These are phyloP conservation scores for Myathropa florea DNA, from an alignment of 2,888 invertebrate genomes.

Conservation along the genomic window DNA sequence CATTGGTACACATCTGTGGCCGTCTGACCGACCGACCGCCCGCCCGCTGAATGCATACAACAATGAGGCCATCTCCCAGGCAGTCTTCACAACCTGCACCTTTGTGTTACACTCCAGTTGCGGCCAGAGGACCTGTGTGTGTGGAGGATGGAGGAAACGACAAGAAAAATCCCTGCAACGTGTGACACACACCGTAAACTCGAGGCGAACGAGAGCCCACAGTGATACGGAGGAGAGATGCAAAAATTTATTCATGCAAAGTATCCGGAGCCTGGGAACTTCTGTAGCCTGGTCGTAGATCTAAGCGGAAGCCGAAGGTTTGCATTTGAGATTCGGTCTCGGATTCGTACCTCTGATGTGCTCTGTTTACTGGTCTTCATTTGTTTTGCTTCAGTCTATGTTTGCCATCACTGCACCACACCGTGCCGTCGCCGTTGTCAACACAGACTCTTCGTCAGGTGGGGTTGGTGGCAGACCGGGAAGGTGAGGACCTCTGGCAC, in stretches of 20 bases:
- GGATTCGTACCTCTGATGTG: conserved; percentile 15
- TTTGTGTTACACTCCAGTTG: conserved; percentile 7
- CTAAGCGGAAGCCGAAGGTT: conserved; percentile 53
- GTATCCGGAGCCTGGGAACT: conserved; percentile 61
- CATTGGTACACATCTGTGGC: conserved; percentile 27
- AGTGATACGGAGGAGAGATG: conserved; percentile 25
- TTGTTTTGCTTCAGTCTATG: conserved; percentile 36
- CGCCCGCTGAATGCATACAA: conserved; percentile 33
- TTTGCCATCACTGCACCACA: conserved; percentile 25
- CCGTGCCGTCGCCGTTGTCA: neutral
- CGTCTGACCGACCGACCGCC: neutral
- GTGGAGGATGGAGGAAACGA: neutral
- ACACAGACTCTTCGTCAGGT: neutral
- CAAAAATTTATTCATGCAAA: conserved; percentile 65
- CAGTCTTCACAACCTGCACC: conserved; percentile 37
- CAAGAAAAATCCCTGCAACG: conserved; percentile 46
- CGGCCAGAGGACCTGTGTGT: neutral
- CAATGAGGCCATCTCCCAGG: conserved; percentile 59
- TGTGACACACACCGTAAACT: conserved; percentile 46
- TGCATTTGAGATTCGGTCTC: conserved; percentile 38
- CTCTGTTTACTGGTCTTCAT: conserved; percentile 41
- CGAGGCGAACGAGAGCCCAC: neutral
- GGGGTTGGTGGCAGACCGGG: neutral
- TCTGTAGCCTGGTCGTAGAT: conserved; percentile 54
- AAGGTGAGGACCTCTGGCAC: neutral